Percentiles rank a stretch among this genome's conserved stretches.
phyloP scores from a whole-genome alignment of 1,140 invertebrate genomes.

The Caenorhabditis brenneri region DNA sequence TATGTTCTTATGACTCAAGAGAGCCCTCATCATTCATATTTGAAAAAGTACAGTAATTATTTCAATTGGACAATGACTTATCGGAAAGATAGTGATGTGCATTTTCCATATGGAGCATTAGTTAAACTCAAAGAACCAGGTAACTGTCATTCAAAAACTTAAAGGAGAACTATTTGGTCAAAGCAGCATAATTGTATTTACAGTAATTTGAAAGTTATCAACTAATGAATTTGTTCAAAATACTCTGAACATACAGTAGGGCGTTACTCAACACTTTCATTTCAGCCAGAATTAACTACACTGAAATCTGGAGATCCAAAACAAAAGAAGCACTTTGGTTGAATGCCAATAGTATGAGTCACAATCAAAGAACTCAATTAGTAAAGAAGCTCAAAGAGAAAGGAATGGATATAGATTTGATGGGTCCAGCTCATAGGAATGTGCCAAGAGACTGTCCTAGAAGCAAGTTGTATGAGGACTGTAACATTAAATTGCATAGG shows the following conservation, averaged over 20 bases:
- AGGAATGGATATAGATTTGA: neutral
- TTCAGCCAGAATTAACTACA: too few relatives aligned
- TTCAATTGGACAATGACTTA: constrained; percentile 54
- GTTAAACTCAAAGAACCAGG: neutral
- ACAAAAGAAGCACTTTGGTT: neutral
- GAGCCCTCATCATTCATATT: neutral
- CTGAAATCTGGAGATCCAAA: constrained; percentile 11
- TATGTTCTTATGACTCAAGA: neutral
- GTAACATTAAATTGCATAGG: neutral
- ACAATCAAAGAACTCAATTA: neutral
- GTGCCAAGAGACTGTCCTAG: neutral
- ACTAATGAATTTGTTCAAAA: too few relatives aligned
- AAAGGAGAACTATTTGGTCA: too few relatives aligned
- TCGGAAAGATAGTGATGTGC: constrained; percentile 44
- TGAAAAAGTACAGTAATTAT: neutral
- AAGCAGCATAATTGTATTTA: too few relatives aligned
- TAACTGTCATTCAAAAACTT: neutral
- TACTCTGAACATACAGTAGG: too few relatives aligned
- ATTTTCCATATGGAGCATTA: constrained; percentile 37
- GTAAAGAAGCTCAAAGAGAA: neutral
- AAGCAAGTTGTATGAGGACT: neutral
- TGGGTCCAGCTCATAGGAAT: neutral
- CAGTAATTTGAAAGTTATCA: too few relatives aligned
- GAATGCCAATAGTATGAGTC: neutral
- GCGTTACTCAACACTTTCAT: too few relatives aligned